These are phyloP conservation scores for Eublepharis macularius DNA, from an alignment of 2,113 vertebrate species.

Conservation along the genomic window DNA sequence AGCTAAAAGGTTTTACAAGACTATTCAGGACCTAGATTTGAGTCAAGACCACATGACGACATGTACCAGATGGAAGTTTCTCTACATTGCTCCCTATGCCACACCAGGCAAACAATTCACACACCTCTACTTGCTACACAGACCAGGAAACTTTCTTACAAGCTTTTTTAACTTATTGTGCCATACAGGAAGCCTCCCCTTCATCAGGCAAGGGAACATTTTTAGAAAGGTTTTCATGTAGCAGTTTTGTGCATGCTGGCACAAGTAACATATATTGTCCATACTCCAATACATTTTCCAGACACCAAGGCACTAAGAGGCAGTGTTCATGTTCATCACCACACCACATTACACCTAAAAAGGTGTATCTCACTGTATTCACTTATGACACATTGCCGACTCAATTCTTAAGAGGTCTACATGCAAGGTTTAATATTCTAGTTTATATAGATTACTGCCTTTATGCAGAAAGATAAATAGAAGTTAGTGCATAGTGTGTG, in stretches of 20 bases:
- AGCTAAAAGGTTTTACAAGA: neutral
- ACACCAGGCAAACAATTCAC: neutral
- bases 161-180: no score
- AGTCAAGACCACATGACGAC: neutral
- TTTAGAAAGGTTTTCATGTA: neutral
- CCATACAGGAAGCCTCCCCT: neutral
- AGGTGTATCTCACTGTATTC: no score
- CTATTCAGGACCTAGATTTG: neutral
- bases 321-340: no score
- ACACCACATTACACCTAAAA: neutral
- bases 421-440: neutral
- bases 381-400: neutral
- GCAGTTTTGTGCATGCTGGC: neutral
- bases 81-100: no score
- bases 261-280: no score
- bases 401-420: neutral
- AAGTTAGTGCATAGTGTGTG: neutral
- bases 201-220: neutral
- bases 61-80: neutral
- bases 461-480: neutral
- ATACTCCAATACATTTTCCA: neutral
- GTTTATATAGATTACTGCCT: neutral
- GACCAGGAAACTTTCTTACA: neutral
- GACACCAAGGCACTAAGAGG: neutral
- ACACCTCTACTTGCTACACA: neutral